These are phyloP conservation scores for Eristalis pertinax DNA, from an alignment of 2,888 invertebrate species.

Conservation along the genomic window DNA sequence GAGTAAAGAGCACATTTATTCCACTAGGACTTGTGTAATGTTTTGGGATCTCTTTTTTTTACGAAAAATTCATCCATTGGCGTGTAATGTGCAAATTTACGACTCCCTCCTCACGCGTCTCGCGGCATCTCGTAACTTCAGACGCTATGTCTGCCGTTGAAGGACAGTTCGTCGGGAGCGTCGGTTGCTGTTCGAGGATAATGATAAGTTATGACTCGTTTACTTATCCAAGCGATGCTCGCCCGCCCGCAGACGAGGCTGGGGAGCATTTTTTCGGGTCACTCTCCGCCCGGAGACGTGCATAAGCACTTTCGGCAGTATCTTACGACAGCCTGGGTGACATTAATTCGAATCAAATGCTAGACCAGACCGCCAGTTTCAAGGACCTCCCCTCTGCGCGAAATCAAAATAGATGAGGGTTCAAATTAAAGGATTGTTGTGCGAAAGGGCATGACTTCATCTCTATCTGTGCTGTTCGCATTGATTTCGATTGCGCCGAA, in stretches of 20 bases:
- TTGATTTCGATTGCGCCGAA: not conserved
- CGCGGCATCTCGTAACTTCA: not conserved
- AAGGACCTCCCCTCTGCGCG: not conserved
- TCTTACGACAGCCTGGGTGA: not conserved
- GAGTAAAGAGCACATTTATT: constrained; percentile 5
- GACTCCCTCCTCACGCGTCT: not conserved
- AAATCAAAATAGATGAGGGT: not conserved
- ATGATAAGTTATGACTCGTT: not conserved
- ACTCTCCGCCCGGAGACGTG: not conserved
- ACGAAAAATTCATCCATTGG: not conserved
- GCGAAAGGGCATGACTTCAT: not conserved
- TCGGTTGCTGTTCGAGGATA: not conserved
- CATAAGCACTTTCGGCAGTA: not conserved
- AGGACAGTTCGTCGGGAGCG: not conserved
- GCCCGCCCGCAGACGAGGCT: not conserved
- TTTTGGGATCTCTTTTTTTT: not conserved
- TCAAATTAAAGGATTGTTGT: not conserved
- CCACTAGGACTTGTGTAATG: constrained; percentile 9
- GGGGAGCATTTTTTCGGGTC: not conserved
- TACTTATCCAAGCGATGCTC: not conserved
- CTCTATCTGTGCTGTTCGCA: not conserved
- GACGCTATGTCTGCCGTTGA: not conserved
- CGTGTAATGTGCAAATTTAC: not conserved
- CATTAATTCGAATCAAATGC: not conserved
- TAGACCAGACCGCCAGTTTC: not conserved